Percentiles rank a stretch among this genome's conserved stretches.
Evolutionary conservation across 64 coral and sea anemone species (phyloP).

Genomic region (Platygyra sinensis): DNA sequence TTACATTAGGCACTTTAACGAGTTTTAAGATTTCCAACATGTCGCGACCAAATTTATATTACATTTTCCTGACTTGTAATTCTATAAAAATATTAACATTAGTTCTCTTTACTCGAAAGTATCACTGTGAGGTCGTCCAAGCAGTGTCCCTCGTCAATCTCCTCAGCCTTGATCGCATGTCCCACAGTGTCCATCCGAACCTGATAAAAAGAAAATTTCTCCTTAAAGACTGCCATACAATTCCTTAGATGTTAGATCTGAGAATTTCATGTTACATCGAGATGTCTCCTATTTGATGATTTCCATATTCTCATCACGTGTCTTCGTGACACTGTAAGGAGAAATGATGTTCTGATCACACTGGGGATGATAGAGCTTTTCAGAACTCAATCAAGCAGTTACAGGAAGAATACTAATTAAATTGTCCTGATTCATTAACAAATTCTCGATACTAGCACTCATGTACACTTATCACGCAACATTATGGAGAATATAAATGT

Average conservation of each 20-base stretch:
- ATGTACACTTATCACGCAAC: neutral
- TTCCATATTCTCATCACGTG: too few species aligned
- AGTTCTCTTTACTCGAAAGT: too few species aligned
- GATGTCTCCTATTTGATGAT: neutral
- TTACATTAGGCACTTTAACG: too few species aligned
- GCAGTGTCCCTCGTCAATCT: too few species aligned
- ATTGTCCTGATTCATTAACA: neutral
- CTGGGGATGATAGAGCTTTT: too few species aligned
- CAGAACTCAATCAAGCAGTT: too few species aligned
- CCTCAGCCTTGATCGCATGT: conserved; percentile 48
- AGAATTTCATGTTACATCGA: neutral
- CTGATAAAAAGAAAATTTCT: conserved; percentile 1
- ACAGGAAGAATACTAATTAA: neutral
- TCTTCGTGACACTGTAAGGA: neutral
- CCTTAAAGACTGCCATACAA: neutral
- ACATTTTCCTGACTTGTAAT: too few species aligned
- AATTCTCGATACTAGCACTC: neutral
- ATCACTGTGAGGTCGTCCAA: too few species aligned
- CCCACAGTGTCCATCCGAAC: conserved; percentile 49
- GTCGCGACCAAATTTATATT: too few species aligned
- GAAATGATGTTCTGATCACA: neutral
- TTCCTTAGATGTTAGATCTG: too few species aligned
- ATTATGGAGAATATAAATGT: neutral
- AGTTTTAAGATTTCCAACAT: too few species aligned
- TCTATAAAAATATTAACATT: too few species aligned